These are phyloP conservation scores for Enteromius mattozi DNA, from an alignment of 2,797 vertebrate species.

Conservation along the genomic window DNA sequence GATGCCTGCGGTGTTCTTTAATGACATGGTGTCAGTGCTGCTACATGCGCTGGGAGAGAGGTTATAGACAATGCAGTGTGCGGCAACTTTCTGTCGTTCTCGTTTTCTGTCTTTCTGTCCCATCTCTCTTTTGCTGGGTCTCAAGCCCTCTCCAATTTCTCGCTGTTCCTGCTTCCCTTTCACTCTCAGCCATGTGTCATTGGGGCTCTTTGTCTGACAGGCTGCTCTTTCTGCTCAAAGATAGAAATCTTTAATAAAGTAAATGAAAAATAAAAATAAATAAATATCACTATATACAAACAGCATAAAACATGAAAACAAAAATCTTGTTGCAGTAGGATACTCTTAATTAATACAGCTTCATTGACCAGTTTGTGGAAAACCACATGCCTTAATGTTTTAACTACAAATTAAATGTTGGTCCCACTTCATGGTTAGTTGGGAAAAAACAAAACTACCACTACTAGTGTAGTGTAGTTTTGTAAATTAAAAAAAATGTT, in stretches of 20 bases:
- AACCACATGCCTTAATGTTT: neutral
- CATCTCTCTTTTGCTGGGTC: conserved; percentile 18
- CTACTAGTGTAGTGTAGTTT: too few relatives aligned
- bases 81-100: conserved; percentile 31
- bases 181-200: conserved; percentile 9
- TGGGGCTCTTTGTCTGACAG: neutral
- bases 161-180: neutral
- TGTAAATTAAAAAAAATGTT: neutral
- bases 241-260: too few relatives aligned
- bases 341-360: neutral
- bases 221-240: neutral
- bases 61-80: conserved; percentile 41
- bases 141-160: neutral
- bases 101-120: conserved; percentile 30
- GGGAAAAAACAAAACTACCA: too few relatives aligned
- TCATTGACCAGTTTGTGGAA: neutral
- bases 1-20: conserved; percentile 48
- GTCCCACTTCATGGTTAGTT: neutral
- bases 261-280: neutral
- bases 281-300: neutral
- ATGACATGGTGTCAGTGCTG: conserved; percentile 41
- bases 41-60: conserved; percentile 42
- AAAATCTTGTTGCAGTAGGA: neutral
- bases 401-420: neutral
- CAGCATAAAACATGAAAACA: neutral